Percentiles rank a stretch among this genome's conserved stretches.
Conservation (phyloP, 2,888 invertebrate genomes). For the Fragum fragum region DNA sequence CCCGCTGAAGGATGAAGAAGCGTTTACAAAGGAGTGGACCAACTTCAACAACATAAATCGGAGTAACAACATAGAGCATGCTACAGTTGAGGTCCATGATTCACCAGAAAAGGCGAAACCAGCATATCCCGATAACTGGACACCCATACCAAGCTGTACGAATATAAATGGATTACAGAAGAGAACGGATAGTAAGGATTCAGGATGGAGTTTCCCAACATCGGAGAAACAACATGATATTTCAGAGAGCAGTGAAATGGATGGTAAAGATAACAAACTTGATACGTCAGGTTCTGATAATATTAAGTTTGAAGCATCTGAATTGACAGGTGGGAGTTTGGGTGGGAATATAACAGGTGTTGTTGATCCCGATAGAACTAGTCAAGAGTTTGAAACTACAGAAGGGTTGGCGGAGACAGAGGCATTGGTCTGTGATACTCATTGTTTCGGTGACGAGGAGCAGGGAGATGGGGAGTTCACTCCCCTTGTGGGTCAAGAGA, state of each 20-base stretch:
- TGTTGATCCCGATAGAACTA: conserved; percentile 56
- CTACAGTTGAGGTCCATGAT: conserved; percentile 10
- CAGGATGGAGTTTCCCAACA: conserved; percentile 61
- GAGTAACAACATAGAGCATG: conserved; percentile 37
- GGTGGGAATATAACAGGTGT: conserved; percentile 17
- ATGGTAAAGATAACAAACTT: conserved; percentile 28
- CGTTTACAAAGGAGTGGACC: conserved; percentile 74
- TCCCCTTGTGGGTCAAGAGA: conserved; percentile 41
- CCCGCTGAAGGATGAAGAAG: conserved; percentile 69
- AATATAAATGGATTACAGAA: conserved; percentile 40
- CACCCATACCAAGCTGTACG: conserved; percentile 26
- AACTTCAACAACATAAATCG: conserved; percentile 56
- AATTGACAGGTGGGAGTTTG: conserved; percentile 10
- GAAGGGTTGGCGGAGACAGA: neutral
- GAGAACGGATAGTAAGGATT: conserved; percentile 58
- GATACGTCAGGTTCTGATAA: neutral
- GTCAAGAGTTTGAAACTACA: conserved; percentile 20
- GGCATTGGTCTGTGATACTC: conserved; percentile 40
- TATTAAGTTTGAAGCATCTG: conserved; percentile 23
- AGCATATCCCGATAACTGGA: conserved; percentile 48
- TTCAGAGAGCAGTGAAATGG: conserved; percentile 48
- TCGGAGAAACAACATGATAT: conserved; percentile 51
- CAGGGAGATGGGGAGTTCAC: conserved; percentile 61
- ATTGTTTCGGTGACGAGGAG: conserved; percentile 41
- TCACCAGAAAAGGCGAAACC: conserved; percentile 16